phyloP scores from a whole-genome alignment of 2,113 vertebrate genomes.

The Rhodinocichla rosea region DNA sequence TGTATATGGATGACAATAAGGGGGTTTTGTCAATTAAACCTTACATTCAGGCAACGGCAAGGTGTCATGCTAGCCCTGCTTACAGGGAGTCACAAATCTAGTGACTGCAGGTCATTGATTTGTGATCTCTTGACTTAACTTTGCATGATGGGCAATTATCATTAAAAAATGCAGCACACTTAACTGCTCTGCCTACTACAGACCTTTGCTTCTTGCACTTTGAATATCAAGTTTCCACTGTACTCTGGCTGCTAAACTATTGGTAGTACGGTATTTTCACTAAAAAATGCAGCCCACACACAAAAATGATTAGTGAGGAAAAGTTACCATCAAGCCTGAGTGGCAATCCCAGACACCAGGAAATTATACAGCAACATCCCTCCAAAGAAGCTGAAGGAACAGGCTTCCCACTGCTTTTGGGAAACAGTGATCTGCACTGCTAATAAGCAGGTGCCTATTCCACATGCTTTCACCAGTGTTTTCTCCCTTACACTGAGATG shows the following conservation, averaged over 20 bases:
- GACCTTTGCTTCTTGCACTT: not conserved
- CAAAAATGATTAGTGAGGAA: not conserved
- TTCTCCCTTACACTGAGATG: not conserved
- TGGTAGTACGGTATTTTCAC: not conserved
- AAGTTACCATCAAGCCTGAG: not conserved
- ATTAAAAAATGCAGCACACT: not conserved
- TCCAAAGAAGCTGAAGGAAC: not conserved
- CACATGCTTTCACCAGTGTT: not conserved
- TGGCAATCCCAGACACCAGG: not conserved
- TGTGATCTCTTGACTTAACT: not conserved
- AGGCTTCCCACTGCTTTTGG: not conserved
- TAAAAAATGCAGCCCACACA: not conserved
- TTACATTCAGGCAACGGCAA: not conserved
- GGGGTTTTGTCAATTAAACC: not conserved
- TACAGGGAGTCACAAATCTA: not conserved
- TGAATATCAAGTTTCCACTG: not conserved
- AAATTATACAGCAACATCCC: not conserved
- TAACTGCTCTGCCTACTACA: not conserved
- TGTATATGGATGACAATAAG: not conserved
- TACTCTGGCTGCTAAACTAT: not conserved
- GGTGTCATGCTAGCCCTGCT: not conserved
- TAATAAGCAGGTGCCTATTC: not conserved
- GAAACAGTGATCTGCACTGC: not conserved
- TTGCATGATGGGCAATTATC: not conserved
- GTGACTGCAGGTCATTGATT: not conserved